Evolutionary conservation across 1,140 invertebrate genomes (phyloP), one percentile per base, ranked within the genome.

Genomic region (Diploscapter pachys): DNA sequence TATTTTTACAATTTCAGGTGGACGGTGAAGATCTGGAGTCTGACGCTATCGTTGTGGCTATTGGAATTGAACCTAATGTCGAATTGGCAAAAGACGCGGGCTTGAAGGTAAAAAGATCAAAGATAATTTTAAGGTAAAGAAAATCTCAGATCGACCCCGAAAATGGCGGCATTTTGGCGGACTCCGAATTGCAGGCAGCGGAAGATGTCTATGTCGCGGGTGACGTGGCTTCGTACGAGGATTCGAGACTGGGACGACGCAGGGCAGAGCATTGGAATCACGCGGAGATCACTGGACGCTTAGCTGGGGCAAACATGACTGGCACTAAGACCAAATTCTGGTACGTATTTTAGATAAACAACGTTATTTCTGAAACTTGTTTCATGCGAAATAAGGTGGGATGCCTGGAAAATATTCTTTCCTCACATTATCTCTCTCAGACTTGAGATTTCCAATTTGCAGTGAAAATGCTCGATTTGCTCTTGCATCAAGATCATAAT

Each of bases 231-330:
- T 94, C 93, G 82, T 97, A 94, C 85, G 93, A 93, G 86, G 94
- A 96, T 88, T 89, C 48, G 5, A 51, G 55, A 48, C 68, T 76
- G 11, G 93, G 94, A 49, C 89, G 94, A 63, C 85, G 90, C 77
- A 89, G 94, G 80, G 91, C 95, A 3, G 93, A 95, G 87, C 94
- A 96, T 89, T 93, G 96, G 86, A 94, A 96, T 88, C 93, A 96
- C 88, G 94, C 95, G 31, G 92, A 96, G 62, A 91, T 93, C 53
- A 93, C 93, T 51, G 95, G 95, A 8, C 88, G 92, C 81, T 88
- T 95, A 80, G 95, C 95, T 66, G 95, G 94, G 56, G 92, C 95
- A 87, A 97, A 98, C 88, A 98, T 97, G 94, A 92, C 92, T 48
- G 93, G 92, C 72, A 90, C 90, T 5, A 87, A 89, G 86, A 92